Evolutionary conservation across 1,140 invertebrate species (phyloP).

Genomic region (Camponotus vicinus): DNA sequence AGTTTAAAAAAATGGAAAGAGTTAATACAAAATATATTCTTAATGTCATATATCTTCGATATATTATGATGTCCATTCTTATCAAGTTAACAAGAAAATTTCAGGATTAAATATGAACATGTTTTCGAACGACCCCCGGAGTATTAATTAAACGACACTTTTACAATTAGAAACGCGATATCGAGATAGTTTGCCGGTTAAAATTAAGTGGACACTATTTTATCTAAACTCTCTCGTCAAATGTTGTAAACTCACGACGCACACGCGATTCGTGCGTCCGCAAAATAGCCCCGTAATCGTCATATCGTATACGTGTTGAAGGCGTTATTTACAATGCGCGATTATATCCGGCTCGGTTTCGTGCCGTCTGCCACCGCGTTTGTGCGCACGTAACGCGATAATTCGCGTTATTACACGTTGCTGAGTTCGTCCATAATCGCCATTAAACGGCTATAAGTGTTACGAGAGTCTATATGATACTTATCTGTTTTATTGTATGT

Average conservation of each 20-base stretch:
- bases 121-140: background rate
- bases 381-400: constrained; percentile 42
- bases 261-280: constrained; percentile 49
- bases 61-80: background rate
- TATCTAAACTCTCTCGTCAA: constrained; percentile 1
- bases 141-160: constrained; percentile 46
- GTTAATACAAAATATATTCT: background rate
- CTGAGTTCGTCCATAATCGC: constrained; percentile 29
- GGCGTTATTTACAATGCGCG: constrained; percentile 51
- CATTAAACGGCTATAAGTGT: constrained; percentile 39
- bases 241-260: constrained; percentile 27
- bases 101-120: background rate
- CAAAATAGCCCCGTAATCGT: constrained; percentile 20
- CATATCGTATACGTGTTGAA: constrained; percentile 26
- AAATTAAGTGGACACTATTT: constrained; percentile 25
- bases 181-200: background rate
- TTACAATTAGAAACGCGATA: background rate
- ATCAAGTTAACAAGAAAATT: background rate
- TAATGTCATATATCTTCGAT: background rate
- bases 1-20: background rate
- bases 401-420: constrained; percentile 32
- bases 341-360: constrained; percentile 21
- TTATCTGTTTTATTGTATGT: constrained; percentile 24
- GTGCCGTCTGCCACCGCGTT: constrained; percentile 32
- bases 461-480: background rate